Conservation (phyloP, 1,140 invertebrate species). For the Heliothis subflexa region DNA sequence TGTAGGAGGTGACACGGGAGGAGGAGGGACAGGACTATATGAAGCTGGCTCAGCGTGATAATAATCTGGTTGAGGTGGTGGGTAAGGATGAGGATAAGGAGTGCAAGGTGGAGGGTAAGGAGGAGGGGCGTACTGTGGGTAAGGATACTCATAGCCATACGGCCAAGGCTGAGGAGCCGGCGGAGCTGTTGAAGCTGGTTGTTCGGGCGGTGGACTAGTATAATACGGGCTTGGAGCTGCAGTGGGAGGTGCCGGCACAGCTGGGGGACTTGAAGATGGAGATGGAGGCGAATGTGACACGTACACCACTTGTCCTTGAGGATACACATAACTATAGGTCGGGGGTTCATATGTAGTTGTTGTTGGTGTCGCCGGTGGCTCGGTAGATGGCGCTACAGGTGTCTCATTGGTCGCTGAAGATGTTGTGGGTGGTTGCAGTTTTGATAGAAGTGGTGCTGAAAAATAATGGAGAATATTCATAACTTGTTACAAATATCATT, state of each 20-base stretch:
- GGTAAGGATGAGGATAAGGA: conserved; percentile 42
- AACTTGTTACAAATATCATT: not conserved
- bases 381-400: conserved; percentile 40
- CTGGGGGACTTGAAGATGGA: conserved; percentile 41
- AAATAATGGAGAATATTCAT: conserved; percentile 3
- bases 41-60: not conserved
- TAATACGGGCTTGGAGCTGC: conserved; percentile 40
- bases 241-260: conserved; percentile 48
- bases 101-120: conserved; percentile 22
- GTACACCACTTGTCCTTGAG: conserved; percentile 67
- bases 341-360: conserved; percentile 56
- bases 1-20: conserved; percentile 4
- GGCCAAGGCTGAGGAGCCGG: conserved; percentile 41
- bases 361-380: conserved; percentile 23
- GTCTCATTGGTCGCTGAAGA: conserved; percentile 5
- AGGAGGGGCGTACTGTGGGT: conserved; percentile 48
- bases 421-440: conserved; percentile 35
- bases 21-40: not conserved
- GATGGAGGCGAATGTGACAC: conserved; percentile 51
- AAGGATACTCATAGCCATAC: conserved; percentile 57
- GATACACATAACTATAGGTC: conserved; percentile 52
- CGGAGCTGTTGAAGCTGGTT: conserved; percentile 28
- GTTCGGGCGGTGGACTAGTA: conserved; percentile 44
- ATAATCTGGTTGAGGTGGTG: not conserved
- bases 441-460: conserved; percentile 53